Base-by-base conservation (phyloP, 2,113 vertebrate genomes). In the Lamprotornis superbus region DNA sequence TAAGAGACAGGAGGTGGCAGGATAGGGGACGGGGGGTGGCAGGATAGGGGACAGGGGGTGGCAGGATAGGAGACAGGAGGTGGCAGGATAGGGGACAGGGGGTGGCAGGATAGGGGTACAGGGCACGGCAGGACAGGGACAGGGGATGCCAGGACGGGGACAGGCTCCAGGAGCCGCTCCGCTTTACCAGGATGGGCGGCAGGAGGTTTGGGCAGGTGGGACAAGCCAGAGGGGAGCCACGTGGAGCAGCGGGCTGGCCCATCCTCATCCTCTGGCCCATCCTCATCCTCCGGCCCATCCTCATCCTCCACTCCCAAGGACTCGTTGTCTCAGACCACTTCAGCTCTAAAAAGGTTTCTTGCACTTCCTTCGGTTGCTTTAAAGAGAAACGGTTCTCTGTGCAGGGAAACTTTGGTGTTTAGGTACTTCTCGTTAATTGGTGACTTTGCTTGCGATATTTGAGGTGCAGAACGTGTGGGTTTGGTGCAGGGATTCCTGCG, bases 181-280 rank as follows among this genome's bases (percentile, higher is more conserved):
- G 4, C 68, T 61, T 3, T 8, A 1, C n/a, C 14, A 8, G 5
- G 3, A 0, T 3, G 35, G 87, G 5, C 1, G 5, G 64, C 42
- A 9, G 56, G 68, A 40, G 56, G 7, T 20, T 22, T 10, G 90
- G 74, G 84, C 37, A 27, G 71, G 65, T 27, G 85, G 59, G 53
- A 35, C 63, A 2, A 44, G 64, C 22, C 77, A 0, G 11, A 35
- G 39, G 49, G 0, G 1, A 75, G 52, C 59, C 78, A 55, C 35
- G 39, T 35, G 86, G 77, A 44, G 71, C 27, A 2, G 0, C 5
- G 33, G 1, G 12, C 33, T 24, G n/a, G 18, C 1, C 40, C 40
- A 3, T 55, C 64, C 31, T 64, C 22, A 13, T 5, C 30, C 44
- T 18, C 55, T 2, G 6, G 1, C 2, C 28, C 53, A 6, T 35